phyloP scores from a whole-genome alignment of 2,797 vertebrate genomes.

The Xenopus petersii region DNA sequence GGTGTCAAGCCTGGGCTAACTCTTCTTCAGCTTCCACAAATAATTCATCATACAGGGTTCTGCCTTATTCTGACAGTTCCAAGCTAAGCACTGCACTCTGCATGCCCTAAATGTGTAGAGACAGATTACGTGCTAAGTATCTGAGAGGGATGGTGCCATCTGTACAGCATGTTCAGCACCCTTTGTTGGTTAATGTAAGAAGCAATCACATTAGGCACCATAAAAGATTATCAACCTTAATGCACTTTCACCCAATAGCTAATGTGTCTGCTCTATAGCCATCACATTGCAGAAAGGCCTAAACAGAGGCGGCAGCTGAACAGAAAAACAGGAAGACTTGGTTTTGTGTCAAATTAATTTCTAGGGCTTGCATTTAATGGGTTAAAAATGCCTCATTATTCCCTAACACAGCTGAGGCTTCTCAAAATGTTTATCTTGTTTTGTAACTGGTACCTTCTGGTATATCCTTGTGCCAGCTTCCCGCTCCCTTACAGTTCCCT shows the following conservation, averaged over 20 bases:
- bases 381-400: conserved; percentile 81
- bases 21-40: background rate
- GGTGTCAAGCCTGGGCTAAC: background rate
- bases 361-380: conserved; percentile 75
- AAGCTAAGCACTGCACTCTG: conserved; percentile 17
- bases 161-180: conserved; percentile 30
- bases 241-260: background rate
- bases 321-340: conserved; percentile 54
- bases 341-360: conserved; percentile 76
- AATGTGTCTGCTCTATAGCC: background rate
- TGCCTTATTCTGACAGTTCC: conserved; percentile 27
- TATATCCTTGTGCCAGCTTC: conserved; percentile 75
- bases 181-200: background rate
- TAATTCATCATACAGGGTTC: conserved; percentile 14
- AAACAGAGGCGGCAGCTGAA: conserved; percentile 8
- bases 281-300: conserved; percentile 1
- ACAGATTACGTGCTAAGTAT: conserved; percentile 41
- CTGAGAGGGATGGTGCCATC: background rate
- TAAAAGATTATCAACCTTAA: conserved; percentile 1
- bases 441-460: conserved; percentile 83
- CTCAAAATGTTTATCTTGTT: conserved; percentile 85
- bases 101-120: conserved; percentile 22
- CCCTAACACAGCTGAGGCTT: conserved; percentile 80
- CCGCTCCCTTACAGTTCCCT: conserved; percentile 60
- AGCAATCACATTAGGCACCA: conserved; percentile 7